Conservation (phyloP, 2,113 vertebrate species). For the Hyperopisus bebe region DNA sequence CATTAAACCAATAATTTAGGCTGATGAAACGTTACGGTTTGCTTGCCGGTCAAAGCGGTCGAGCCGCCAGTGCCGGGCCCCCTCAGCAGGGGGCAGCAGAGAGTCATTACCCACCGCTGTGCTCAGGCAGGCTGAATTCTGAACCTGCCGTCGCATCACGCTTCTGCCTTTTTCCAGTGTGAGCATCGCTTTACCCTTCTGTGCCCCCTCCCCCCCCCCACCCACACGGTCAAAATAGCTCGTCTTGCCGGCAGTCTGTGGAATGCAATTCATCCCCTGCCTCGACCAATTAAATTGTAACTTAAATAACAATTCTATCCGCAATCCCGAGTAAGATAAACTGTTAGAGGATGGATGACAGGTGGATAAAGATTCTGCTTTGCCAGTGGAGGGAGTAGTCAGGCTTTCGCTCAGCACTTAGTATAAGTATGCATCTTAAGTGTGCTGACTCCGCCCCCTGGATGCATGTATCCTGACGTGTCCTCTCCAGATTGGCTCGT, state of each 20-base stretch:
- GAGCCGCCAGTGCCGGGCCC: too few relatives aligned
- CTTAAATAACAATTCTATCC: background rate
- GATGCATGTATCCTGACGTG: background rate
- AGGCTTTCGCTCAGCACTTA: background rate
- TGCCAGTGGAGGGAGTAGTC: background rate
- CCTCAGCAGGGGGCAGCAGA: background rate
- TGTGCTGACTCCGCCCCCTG: background rate
- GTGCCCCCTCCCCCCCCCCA: background rate
- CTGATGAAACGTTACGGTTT: background rate
- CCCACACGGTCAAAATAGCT: background rate
- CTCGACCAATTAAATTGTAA: background rate
- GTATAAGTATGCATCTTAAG: background rate
- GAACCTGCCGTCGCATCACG: background rate
- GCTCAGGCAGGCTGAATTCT: background rate
- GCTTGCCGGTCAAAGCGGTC: background rate
- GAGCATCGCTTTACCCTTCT: background rate
- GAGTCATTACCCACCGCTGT: background rate
- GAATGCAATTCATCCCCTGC: background rate
- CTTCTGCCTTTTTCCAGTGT: background rate
- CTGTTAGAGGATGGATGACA: background rate
- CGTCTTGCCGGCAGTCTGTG: background rate
- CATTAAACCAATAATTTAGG: conserved; percentile 8
- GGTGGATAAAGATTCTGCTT: background rate
- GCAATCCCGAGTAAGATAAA: background rate
- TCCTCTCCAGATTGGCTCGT: conserved; percentile 1